These are phyloP conservation scores for Sceloporus undulatus DNA, from an alignment of 2,113 vertebrate species.

Conservation along the genomic window DNA sequence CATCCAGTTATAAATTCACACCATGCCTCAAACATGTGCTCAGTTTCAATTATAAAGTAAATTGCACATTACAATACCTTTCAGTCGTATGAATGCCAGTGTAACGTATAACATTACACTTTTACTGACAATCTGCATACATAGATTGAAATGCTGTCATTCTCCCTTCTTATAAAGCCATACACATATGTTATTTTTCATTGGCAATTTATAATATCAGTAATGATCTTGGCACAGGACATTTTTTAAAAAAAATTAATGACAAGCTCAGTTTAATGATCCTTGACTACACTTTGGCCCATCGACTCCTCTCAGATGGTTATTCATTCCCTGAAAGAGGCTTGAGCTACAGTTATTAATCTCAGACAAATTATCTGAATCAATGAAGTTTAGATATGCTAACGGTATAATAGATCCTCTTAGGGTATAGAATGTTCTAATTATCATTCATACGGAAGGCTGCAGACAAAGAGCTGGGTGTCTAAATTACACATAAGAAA, in stretches of 20 bases:
- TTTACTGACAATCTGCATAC: constrained; percentile 36
- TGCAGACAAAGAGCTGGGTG: neutral
- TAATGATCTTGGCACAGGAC: constrained; percentile 40
- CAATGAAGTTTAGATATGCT: constrained; percentile 44
- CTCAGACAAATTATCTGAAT: constrained; percentile 57
- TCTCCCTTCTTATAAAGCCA: constrained; percentile 27
- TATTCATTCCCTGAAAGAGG: constrained; percentile 54
- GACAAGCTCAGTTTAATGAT: constrained; percentile 60
- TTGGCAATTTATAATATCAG: constrained; percentile 46
- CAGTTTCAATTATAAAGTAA: constrained; percentile 46
- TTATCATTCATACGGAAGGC: neutral
- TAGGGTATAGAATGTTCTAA: constrained; percentile 32
- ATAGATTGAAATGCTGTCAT: constrained; percentile 14
- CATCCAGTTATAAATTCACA: constrained; percentile 21
- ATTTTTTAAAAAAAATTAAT: constrained; percentile 57
- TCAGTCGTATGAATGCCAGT: constrained; percentile 10
- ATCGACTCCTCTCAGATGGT: constrained; percentile 40
- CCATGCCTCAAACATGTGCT: neutral
- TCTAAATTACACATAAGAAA: neutral
- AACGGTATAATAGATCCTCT: constrained; percentile 38
- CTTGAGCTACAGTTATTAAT: constrained; percentile 21
- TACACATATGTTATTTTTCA: constrained; percentile 47
- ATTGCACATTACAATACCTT: constrained; percentile 6
- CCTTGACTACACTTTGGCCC: constrained; percentile 57
- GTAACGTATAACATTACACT: constrained; percentile 18